Conservation (phyloP, 2,797 vertebrate species). For the Sebastes wilsoni region DNA sequence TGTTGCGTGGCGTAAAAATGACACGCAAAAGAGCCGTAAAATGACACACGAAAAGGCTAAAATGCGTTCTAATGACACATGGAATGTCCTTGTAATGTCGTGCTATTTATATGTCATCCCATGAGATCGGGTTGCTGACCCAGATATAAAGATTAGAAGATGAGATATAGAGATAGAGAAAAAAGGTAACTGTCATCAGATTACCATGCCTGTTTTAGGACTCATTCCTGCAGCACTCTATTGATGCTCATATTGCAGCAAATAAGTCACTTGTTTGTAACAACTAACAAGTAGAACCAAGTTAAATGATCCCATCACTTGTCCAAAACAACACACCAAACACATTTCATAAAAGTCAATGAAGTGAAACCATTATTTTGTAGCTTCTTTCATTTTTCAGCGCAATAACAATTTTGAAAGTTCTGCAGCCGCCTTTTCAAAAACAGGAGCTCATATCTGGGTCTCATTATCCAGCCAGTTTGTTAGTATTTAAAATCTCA, state of each 20-base stretch:
- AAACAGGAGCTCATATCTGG: background rate
- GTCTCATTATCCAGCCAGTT: constrained; percentile 1
- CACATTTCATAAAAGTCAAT: background rate
- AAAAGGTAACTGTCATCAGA: background rate
- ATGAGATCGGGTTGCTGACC: no score
- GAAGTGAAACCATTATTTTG: background rate
- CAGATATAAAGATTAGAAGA: no score
- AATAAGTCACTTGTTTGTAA: background rate
- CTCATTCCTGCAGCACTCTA: background rate
- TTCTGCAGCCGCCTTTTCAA: background rate
- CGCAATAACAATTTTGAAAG: background rate
- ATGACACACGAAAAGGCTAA: no score
- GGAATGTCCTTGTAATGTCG: no score
- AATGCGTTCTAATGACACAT: no score
- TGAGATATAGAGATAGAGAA: background rate
- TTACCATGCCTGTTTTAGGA: background rate
- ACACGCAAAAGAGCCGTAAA: no score
- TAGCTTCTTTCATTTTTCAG: background rate
- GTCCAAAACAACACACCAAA: background rate
- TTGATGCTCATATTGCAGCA: background rate
- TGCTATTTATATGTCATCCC: no score
- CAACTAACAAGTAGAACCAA: background rate
- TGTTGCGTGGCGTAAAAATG: no score
- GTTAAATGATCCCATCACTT: background rate
- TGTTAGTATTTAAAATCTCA: constrained; percentile 4